A percentile compares a stretch with the other conserved stretches of the same genome.
These are phyloP conservation scores for Cyprinodon variegatus DNA, from an alignment of 2,113 vertebrate species.

Conservation along the genomic window DNA sequence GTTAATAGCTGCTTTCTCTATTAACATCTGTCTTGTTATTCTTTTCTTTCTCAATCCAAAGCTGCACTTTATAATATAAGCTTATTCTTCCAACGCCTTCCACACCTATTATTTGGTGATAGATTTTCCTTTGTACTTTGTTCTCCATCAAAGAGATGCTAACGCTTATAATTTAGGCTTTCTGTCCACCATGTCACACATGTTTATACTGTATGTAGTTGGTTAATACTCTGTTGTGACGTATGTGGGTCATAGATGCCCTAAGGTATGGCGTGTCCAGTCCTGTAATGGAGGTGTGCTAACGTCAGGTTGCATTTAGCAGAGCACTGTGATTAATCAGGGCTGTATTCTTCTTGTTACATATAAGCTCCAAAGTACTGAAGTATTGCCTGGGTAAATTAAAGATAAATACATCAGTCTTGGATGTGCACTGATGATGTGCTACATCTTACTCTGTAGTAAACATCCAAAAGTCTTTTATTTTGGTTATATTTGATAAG, in stretches of 20 bases:
- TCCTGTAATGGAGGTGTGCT: constrained; percentile 65
- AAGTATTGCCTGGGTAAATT: constrained; percentile 31
- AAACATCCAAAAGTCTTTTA: not conserved
- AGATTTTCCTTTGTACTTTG: not conserved
- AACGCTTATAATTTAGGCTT: constrained; percentile 6
- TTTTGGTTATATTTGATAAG: constrained; percentile 1
- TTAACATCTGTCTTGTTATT: constrained; percentile 20
- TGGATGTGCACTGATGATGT: constrained; percentile 1
- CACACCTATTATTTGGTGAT: not conserved
- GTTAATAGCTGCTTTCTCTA: constrained; percentile 50
- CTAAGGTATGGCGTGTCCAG: constrained; percentile 55
- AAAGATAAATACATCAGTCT: constrained; percentile 35
- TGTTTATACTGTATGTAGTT: constrained; percentile 12
- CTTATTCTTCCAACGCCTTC: not conserved
- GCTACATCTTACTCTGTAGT: not conserved
- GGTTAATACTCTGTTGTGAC: constrained; percentile 47
- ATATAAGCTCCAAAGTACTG: constrained; percentile 32
- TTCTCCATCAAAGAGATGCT: not conserved
- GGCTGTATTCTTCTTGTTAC: constrained; percentile 55
- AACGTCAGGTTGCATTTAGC: constrained; percentile 61
- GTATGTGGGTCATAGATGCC: constrained; percentile 72
- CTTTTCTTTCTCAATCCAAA: constrained; percentile 3
- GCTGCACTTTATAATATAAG: not conserved
- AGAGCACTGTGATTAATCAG: constrained; percentile 45
- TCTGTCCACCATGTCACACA: constrained; percentile 36